These are phyloP conservation scores for Drosophila mauritiana DNA, from an alignment of 1,140 invertebrate genomes.

Conservation along the genomic window DNA sequence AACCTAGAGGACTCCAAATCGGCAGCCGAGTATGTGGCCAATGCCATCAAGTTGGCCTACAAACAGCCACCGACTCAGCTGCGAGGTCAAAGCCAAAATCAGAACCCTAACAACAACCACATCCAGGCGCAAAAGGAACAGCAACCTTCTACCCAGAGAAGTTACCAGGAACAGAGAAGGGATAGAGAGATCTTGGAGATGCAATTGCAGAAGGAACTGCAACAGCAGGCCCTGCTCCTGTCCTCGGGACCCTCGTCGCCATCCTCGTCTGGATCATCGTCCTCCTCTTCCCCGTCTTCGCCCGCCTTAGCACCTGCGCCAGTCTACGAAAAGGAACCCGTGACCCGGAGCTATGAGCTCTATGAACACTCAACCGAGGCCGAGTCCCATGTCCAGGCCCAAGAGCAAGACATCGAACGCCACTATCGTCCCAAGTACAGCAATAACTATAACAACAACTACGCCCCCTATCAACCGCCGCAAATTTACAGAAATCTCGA, in stretches of 20 bases:
- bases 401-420: constrained; percentile 58
- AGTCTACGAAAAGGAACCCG: constrained; percentile 75
- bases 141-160: constrained; percentile 24
- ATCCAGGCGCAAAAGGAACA: constrained; percentile 10
- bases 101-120: not conserved
- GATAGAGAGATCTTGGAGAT: constrained; percentile 43
- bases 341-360: constrained; percentile 67
- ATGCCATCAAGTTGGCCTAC: constrained; percentile 79
- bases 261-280: constrained; percentile 13
- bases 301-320: constrained; percentile 48
- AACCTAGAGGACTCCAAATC: constrained; percentile 74
- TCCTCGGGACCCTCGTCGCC: constrained; percentile 41
- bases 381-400: constrained; percentile 1
- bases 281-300: constrained; percentile 14
- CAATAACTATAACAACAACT: constrained; percentile 32
- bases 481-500: constrained; percentile 49
- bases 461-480: constrained; percentile 35
- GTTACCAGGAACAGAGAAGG: constrained; percentile 26
- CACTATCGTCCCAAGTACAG: constrained; percentile 76
- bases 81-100: constrained; percentile 1
- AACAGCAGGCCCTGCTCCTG: constrained; percentile 44
- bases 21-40: constrained; percentile 79
- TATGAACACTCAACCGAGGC: constrained; percentile 55
- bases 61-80: constrained; percentile 55
- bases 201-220: constrained; percentile 46